Conservation (phyloP, 2,113 vertebrate species). For the Apaloderma vittatum region DNA sequence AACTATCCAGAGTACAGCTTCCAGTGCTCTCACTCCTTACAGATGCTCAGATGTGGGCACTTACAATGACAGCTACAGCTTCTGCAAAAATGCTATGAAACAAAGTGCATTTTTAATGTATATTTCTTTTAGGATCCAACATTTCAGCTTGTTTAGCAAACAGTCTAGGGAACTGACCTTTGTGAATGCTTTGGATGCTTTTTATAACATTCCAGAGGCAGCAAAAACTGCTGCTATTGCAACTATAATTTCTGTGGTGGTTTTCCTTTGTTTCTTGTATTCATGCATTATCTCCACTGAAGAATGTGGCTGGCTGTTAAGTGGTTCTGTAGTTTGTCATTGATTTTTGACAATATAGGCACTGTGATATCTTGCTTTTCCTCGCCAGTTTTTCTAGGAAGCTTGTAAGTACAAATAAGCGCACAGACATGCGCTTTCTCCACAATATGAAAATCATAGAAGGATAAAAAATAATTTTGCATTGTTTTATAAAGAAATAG, state of each 20-base stretch:
- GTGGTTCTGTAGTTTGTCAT: neutral
- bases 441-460: neutral
- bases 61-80: neutral
- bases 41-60: neutral
- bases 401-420: neutral
- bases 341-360: neutral
- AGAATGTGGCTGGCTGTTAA: neutral
- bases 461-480: neutral
- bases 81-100: neutral
- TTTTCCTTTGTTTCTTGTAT: conserved; percentile 21
- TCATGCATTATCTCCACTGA: neutral
- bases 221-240: conserved; percentile 18
- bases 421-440: neutral
- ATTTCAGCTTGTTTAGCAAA: conserved; percentile 15
- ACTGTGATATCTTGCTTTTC: neutral
- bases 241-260: conserved; percentile 8
- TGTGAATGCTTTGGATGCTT: conserved; percentile 53
- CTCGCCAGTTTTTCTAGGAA: neutral
- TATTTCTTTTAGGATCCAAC: neutral
- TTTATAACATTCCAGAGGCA: conserved; percentile 16
- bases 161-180: conserved; percentile 20
- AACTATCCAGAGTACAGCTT: neutral
- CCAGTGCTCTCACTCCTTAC: neutral
- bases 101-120: neutral
- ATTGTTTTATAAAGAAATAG: neutral